These are phyloP conservation scores for Aythya baeri DNA, from an alignment of 2,113 vertebrate species.

Conservation along the genomic window DNA sequence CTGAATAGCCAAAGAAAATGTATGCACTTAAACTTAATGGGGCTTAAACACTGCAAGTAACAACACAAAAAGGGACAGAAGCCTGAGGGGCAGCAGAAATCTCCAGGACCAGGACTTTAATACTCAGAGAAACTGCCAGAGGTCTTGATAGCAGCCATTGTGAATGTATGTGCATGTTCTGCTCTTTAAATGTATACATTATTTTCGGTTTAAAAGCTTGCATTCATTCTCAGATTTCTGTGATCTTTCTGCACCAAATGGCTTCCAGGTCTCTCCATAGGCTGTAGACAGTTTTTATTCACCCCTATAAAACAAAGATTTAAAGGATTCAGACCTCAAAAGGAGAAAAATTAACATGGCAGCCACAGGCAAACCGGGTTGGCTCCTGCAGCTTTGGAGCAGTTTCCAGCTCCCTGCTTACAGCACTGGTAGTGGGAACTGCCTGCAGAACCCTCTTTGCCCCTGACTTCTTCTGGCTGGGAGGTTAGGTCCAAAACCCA, in stretches of 20 bases:
- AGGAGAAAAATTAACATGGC: background rate
- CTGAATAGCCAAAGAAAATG: slow-evolving; percentile 50
- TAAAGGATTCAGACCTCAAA: slow-evolving; percentile 15
- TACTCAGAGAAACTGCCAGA: slow-evolving; percentile 22
- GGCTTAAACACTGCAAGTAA: slow-evolving; percentile 28
- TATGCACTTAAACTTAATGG: slow-evolving; percentile 48
- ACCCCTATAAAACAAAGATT: background rate
- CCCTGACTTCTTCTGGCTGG: background rate
- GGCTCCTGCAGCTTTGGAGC: background rate
- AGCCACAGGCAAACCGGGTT: slow-evolving; percentile 9
- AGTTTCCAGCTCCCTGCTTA: background rate
- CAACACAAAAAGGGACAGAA: background rate
- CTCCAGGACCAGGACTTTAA: background rate
- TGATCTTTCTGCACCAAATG: background rate
- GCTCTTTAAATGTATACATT: background rate
- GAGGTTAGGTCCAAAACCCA: background rate
- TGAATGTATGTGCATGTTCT: background rate
- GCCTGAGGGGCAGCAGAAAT: background rate
- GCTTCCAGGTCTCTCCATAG: slow-evolving; percentile 6
- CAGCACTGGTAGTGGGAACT: background rate
- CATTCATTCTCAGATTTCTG: background rate
- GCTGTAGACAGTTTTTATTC: background rate
- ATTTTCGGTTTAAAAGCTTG: slow-evolving; percentile 23
- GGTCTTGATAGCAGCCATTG: background rate
- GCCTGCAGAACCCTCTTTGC: background rate